Percentiles rank a stretch among this genome's conserved stretches.
These are phyloP conservation scores for Nixonia krombeini DNA, from an alignment of 1,140 invertebrate species.

Conservation along the genomic window DNA sequence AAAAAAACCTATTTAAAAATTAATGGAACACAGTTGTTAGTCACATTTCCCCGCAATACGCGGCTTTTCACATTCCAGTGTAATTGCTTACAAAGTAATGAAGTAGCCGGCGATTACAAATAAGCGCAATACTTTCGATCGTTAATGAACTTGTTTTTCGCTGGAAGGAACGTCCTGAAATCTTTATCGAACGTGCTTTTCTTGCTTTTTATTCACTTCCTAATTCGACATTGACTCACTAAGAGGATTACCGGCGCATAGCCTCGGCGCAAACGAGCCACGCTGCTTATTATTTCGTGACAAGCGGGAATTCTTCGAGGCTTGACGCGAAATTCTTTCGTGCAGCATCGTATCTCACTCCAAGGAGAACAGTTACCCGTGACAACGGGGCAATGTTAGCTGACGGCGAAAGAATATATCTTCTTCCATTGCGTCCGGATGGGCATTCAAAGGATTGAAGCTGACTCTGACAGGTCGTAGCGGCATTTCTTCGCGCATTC, in stretches of 20 bases:
- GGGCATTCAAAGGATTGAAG: conserved; percentile 28
- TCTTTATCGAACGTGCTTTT: conserved; percentile 14
- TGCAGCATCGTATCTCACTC: conserved; percentile 40
- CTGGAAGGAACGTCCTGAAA: conserved; percentile 3
- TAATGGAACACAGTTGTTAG: too few relatives aligned
- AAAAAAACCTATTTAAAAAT: too few relatives aligned
- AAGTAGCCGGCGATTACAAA: conserved; percentile 12
- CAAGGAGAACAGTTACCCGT: conserved; percentile 38
- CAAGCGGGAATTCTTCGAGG: conserved; percentile 35
- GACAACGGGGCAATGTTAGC: conserved; percentile 45
- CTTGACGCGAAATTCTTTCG: conserved; percentile 48
- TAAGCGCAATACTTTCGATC: conserved; percentile 9
- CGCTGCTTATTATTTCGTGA: conserved; percentile 46
- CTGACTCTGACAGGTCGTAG: conserved; percentile 8
- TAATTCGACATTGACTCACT: conserved; percentile 49
- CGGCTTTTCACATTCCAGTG: too few relatives aligned
- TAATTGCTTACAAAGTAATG: too few relatives aligned
- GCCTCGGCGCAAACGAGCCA: conserved; percentile 47
- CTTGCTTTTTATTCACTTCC: conserved; percentile 31
- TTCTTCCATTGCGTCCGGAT: conserved; percentile 31
- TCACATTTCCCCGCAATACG: too few relatives aligned
- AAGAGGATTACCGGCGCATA: conserved; percentile 49
- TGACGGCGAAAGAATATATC: conserved; percentile 46
- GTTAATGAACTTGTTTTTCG: conserved; percentile 33
- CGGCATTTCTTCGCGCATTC: conserved; percentile 8